Percentiles rank a stretch among this genome's conserved stretches.
Conservation (phyloP, 2,888 invertebrate genomes). For the Cetonia aurata region DNA sequence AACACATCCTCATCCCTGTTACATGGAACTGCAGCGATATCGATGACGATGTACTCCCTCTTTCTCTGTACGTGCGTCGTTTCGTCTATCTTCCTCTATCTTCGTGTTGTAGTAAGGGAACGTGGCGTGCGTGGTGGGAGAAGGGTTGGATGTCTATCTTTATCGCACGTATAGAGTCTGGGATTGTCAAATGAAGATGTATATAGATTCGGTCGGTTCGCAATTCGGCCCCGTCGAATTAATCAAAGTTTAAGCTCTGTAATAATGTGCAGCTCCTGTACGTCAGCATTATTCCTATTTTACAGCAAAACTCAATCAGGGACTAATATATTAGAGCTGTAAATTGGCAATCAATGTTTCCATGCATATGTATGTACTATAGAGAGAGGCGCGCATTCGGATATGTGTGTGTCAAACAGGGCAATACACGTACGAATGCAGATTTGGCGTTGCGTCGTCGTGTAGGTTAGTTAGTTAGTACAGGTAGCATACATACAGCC, state of each 20-base stretch:
- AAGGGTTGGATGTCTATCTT: neutral
- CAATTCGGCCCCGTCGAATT: constrained; percentile 65
- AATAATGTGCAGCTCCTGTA: constrained; percentile 66
- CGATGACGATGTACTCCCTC: neutral
- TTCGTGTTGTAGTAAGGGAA: neutral
- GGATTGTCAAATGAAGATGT: constrained; percentile 56
- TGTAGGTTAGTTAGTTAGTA: neutral
- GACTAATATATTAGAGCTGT: constrained; percentile 69
- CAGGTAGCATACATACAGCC: constrained; percentile 26
- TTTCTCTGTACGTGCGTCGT: constrained; percentile 5
- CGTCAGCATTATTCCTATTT: constrained; percentile 69
- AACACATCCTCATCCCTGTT: no score
- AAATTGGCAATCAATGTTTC: constrained; percentile 70
- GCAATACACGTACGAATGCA: neutral
- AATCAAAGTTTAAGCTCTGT: constrained; percentile 68
- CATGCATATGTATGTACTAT: constrained; percentile 66
- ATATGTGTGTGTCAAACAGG: constrained; percentile 48
- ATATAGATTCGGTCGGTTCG: constrained; percentile 59
- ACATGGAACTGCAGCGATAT: neutral
- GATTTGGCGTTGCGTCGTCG: neutral
- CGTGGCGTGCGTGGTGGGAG: neutral
- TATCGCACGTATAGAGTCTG: constrained; percentile 22
- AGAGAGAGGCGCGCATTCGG: constrained; percentile 38
- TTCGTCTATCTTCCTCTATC: constrained; percentile 16
- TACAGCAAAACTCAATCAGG: constrained; percentile 69